Percentiles rank a stretch among this genome's conserved stretches.
phyloP scores from a whole-genome alignment of 2,113 vertebrate species.

The Conger conger region DNA sequence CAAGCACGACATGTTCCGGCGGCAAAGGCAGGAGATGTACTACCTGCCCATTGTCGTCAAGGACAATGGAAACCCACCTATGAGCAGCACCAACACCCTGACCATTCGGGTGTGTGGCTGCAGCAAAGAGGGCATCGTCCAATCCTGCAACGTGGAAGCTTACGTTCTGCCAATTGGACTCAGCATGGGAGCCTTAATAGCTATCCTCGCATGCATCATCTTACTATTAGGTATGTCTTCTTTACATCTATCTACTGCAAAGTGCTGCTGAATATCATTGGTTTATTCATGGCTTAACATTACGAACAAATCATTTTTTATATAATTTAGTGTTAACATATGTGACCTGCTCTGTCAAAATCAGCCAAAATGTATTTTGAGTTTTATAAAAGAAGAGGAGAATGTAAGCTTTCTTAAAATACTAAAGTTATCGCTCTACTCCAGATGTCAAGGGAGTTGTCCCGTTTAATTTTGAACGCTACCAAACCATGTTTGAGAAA shows the following conservation, averaged over 20 bases:
- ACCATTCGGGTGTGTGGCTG: constrained; percentile 97
- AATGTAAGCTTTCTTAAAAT: no score
- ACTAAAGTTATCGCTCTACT: no score
- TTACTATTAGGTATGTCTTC: constrained; percentile 84
- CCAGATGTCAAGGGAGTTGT: no score
- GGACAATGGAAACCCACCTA: constrained; percentile 88
- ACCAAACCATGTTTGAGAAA: no score
- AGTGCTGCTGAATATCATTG: background rate
- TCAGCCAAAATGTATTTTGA: no score
- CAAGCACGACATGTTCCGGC: constrained; percentile 89
- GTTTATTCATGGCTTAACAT: no score
- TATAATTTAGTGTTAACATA: no score
- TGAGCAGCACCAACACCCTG: constrained; percentile 97
- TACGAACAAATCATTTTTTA: no score
- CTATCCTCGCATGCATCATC: constrained; percentile 94
- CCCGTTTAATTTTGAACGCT: no score
- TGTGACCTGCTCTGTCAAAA: no score
- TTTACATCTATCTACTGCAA: background rate
- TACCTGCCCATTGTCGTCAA: constrained; percentile 93
- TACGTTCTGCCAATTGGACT: constrained; percentile 96
- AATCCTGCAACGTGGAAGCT: constrained; percentile 95
- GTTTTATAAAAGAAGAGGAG: no score
- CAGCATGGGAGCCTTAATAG: constrained; percentile 97
- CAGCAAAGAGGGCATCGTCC: constrained; percentile 86
- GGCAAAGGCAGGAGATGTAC: constrained; percentile 96